phyloP scores from a whole-genome alignment of 1,140 invertebrate species.

The Wasmannia auropunctata region DNA sequence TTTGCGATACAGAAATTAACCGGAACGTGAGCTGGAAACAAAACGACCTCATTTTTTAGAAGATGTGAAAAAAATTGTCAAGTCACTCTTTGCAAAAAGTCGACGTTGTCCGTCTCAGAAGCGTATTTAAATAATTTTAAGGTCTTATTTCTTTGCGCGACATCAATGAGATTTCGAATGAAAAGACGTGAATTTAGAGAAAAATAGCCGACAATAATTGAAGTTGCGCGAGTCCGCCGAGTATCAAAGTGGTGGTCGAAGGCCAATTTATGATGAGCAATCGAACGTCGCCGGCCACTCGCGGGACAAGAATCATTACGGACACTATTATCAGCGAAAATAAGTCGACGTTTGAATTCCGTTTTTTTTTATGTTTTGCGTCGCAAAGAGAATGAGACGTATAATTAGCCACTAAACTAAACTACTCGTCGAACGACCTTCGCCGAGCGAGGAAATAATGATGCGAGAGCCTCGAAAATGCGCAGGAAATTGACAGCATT shows the following conservation, averaged over 20 bases:
- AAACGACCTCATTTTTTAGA: background rate
- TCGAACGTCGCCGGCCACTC: background rate
- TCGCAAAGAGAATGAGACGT: background rate
- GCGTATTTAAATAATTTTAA: background rate
- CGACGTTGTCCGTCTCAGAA: background rate
- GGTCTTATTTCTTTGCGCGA: background rate
- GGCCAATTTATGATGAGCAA: background rate
- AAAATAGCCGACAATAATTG: background rate
- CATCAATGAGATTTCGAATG: background rate
- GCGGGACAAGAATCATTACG: background rate
- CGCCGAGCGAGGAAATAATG: conserved; percentile 19
- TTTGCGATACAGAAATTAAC: background rate
- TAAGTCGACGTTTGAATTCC: conserved; percentile 24
- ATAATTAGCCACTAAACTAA: conserved; percentile 39
- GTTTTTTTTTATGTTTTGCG: background rate
- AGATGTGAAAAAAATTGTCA: background rate
- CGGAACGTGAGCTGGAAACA: background rate
- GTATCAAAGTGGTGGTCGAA: background rate
- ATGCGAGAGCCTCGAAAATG: background rate
- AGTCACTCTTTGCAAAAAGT: background rate
- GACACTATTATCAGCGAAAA: conserved; percentile 26
- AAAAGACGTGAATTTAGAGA: background rate
- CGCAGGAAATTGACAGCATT: background rate
- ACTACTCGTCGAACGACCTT: background rate
- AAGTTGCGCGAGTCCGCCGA: background rate